Base-by-base conservation (phyloP, 1,140 invertebrate species). In the Apis dorsata region DNA sequence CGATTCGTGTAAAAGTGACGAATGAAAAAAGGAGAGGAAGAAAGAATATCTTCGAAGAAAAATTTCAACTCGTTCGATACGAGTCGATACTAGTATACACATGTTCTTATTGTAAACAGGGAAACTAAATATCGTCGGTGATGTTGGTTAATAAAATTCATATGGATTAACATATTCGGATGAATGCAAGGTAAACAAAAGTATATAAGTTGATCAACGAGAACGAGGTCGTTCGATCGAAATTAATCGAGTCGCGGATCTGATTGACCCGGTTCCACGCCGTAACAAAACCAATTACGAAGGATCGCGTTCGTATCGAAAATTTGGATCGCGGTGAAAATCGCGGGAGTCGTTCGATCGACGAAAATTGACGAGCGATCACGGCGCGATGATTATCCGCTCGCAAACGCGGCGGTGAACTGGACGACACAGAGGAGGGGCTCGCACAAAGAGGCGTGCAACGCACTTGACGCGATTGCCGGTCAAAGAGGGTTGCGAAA, bases 381-480 rank as follows among this genome's bases (percentile, higher is more conserved):
- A 72, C 69, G 53, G 17, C 9, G 69, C 19, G 70, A 60, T 44
- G 5, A 13, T n/a, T 68, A 68, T 59, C 9, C 72, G 60, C 49
- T 76, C 51, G 66, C 53, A 59, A 81, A 75, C 63, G 68, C 62
- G 53, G 53, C 3, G 34, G 34, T 3, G 34, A 2, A 34, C 51
- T 72, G 19, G 10, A 79, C 62, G 10, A 13, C 57, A 44, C 44
- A 34, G 57, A n/a, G 62, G 34, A n/a, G 17, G 7, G 21, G 60
- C 44, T 57, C 34, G 28, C 59, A 74, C 65, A 55, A 84, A 78
- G 66, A 83, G 85, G 79, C 80, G 82, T 71, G 62, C 85, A 85
- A 88, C 82, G 85, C 88, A 91, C 89, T 91, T 90, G 90, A 91
- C 90, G 87, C 88, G 89, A 90, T 90, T 89, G 88, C 88, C 88